These are phyloP conservation scores for Cynocephalus volans DNA, from an alignment of 2,113 vertebrate species.

Conservation along the genomic window DNA sequence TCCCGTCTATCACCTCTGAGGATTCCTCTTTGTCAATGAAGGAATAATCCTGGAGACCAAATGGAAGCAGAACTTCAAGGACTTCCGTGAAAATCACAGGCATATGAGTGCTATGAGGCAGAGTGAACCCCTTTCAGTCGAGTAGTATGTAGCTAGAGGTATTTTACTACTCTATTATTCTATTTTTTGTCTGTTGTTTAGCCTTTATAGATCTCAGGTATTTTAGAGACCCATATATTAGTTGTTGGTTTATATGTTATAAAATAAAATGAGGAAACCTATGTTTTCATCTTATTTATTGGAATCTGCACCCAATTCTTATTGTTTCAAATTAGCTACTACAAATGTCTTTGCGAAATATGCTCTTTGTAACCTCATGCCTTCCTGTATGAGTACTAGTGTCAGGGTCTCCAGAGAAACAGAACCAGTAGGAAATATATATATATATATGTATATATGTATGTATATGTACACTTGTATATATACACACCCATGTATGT, in stretches of 20 bases:
- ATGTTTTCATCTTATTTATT: conserved; percentile 48
- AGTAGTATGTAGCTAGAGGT: neutral
- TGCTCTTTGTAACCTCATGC: neutral
- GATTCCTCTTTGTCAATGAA: conserved; percentile 47
- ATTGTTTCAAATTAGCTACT: conserved; percentile 47
- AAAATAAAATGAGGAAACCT: conserved; percentile 40
- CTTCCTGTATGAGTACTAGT: neutral
- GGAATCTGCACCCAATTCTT: conserved; percentile 14
- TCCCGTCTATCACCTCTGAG: conserved; percentile 56
- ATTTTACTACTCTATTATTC: neutral
- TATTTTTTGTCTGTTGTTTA: conserved; percentile 44
- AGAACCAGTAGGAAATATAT: neutral
- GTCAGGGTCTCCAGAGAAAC: neutral
- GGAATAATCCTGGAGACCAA: conserved; percentile 1
- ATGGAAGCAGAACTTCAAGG: conserved; percentile 29
- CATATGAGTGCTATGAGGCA: neutral
- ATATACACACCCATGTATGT: no score
- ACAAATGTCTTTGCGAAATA: conserved; percentile 34
- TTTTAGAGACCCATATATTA: conserved; percentile 27
- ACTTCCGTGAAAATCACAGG: neutral
- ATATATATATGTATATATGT: neutral
- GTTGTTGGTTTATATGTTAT: conserved; percentile 8
- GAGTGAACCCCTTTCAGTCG: neutral
- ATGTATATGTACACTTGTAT: no score
- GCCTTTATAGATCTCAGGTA: neutral